Conservation (phyloP, 2,888 invertebrate genomes). For the Epinotia demarniana region DNA sequence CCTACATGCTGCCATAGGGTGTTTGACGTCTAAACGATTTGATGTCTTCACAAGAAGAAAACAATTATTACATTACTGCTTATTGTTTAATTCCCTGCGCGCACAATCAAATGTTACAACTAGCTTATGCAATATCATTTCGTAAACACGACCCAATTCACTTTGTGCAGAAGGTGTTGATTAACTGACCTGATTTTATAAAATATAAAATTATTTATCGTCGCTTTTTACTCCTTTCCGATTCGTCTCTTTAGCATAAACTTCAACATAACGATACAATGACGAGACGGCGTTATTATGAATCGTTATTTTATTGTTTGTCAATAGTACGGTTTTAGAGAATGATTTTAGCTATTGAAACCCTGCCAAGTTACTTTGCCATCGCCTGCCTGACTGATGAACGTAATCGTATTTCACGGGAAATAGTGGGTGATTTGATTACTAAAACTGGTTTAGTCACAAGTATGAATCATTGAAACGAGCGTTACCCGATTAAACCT, state of each 20-base stretch:
- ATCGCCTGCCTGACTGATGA: constrained; percentile 50
- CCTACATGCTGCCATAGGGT: background rate
- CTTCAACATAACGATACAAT: constrained; percentile 28
- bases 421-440: constrained; percentile 55
- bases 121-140: constrained; percentile 30
- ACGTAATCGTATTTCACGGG: constrained; percentile 51
- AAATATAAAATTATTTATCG: constrained; percentile 24
- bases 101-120: constrained; percentile 22
- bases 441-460: constrained; percentile 56
- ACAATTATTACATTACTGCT: constrained; percentile 34
- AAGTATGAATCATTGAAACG: constrained; percentile 42
- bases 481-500: constrained; percentile 33
- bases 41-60: constrained; percentile 6
- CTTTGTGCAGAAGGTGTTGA: constrained; percentile 8
- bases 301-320: constrained; percentile 44
- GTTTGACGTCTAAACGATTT: background rate
- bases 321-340: constrained; percentile 53
- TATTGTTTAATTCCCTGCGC: constrained; percentile 22
- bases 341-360: constrained; percentile 58
- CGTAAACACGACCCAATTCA: constrained; percentile 35
- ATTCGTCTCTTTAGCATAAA: constrained; percentile 20
- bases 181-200: constrained; percentile 21
- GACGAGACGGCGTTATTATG: constrained; percentile 13
- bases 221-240: background rate
- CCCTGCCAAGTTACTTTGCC: constrained; percentile 61